Evolutionary conservation across 2,797 vertebrate species (phyloP).

Genomic region (Manis crassicaudata): DNA sequence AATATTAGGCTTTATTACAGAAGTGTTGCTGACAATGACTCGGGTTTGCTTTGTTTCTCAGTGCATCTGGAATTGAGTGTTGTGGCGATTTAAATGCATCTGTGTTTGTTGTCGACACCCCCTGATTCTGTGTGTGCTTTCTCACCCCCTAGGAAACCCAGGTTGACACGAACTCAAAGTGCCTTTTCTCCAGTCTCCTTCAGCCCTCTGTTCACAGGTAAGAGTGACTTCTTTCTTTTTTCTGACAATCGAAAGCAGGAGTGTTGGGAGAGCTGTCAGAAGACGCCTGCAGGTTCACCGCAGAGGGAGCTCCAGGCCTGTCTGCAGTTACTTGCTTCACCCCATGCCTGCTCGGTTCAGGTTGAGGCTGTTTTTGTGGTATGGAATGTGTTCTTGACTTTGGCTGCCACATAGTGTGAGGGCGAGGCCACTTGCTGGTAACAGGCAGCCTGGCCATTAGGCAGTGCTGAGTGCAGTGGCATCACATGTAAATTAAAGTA

Average conservation of each 20-base stretch:
- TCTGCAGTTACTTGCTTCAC: constrained; percentile 31
- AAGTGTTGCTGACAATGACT: neutral
- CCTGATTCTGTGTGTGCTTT: neutral
- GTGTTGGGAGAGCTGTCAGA: constrained; percentile 39
- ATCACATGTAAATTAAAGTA: constrained; percentile 57
- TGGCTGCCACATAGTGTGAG: neutral
- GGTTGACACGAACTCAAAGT: constrained; percentile 97
- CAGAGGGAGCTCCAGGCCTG: neutral
- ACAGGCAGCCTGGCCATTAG: constrained; percentile 11
- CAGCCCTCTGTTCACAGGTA: constrained; percentile 96
- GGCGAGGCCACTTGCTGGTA: constrained; percentile 17
- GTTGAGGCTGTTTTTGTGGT: constrained; percentile 57
- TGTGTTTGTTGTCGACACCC: neutral
- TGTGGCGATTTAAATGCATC: neutral
- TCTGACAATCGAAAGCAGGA: constrained; percentile 14
- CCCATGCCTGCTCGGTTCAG: neutral
- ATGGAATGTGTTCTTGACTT: constrained; percentile 23
- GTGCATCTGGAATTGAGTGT: constrained; percentile 20
- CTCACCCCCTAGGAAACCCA: constrained; percentile 88
- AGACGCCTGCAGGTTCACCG: neutral
- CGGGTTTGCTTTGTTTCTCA: constrained; percentile 49
- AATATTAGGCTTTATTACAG: constrained; percentile 24
- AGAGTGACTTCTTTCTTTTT: constrained; percentile 74
- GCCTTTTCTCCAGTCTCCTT: constrained; percentile 97
- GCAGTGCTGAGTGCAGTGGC: constrained; percentile 40